Evolutionary conservation across 2,113 vertebrate genomes (phyloP).

Genomic region (Ellobius talpinus): DNA sequence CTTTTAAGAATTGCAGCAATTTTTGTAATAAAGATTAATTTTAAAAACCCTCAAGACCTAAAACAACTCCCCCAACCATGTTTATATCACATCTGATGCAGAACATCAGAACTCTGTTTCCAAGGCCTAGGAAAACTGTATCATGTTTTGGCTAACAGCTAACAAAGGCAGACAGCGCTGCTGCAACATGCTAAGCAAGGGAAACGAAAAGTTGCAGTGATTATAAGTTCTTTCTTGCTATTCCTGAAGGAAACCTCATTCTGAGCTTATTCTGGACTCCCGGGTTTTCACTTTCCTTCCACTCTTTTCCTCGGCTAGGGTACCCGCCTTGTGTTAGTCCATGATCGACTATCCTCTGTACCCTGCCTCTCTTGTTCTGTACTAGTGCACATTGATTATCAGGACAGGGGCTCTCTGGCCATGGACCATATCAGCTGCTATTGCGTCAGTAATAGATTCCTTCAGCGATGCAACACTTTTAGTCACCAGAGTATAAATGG

Average conservation of each 20-base stretch:
- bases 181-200: constrained; percentile 41
- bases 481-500: constrained; percentile 7
- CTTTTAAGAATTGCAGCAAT: neutral
- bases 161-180: constrained; percentile 9
- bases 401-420: constrained; percentile 50
- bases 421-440: constrained; percentile 19
- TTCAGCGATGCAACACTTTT: constrained; percentile 50
- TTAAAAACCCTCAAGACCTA: neutral
- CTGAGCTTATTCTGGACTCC: neutral
- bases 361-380: constrained; percentile 30
- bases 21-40: neutral
- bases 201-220: constrained; percentile 25
- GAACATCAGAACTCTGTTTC: neutral
- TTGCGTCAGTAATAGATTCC: constrained; percentile 66
- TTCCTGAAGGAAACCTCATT: constrained; percentile 5
- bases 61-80: neutral
- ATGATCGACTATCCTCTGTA: constrained; percentile 57
- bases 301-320: constrained; percentile 38
- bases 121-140: neutral
- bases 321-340: constrained; percentile 50
- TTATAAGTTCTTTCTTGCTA: constrained; percentile 21
- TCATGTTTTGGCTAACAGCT: constrained; percentile 44
- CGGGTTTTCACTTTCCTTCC: constrained; percentile 36
- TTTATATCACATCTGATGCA: neutral
- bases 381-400: constrained; percentile 58